These are phyloP conservation scores for Magallana angulata DNA, from an alignment of 1,140 invertebrate genomes.

Conservation along the genomic window DNA sequence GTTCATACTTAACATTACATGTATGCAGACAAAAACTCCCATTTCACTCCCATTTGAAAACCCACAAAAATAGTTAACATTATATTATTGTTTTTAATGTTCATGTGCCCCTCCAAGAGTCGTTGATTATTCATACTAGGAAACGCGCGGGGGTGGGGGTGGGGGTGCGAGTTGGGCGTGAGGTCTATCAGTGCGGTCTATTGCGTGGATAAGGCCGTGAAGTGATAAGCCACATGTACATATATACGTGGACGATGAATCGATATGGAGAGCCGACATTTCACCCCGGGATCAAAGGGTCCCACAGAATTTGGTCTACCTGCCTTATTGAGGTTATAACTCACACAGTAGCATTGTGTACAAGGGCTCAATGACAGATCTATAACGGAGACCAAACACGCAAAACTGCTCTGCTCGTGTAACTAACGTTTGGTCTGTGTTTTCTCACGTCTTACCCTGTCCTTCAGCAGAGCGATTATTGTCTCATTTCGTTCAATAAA, in stretches of 20 bases:
- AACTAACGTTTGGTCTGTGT: not conserved
- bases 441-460: not conserved
- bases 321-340: slow-evolving; percentile 10
- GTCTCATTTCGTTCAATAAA: slow-evolving; percentile 13
- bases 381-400: not conserved
- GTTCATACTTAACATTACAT: no score
- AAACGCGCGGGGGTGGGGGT: no score
- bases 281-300: not conserved
- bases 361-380: not conserved
- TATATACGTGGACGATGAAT: not conserved
- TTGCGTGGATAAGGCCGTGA: no score
- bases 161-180: no score
- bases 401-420: not conserved
- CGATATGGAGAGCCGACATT: not conserved
- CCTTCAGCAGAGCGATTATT: slow-evolving; percentile 10
- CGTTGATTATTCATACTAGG: no score
- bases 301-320: not conserved
- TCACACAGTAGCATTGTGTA: not conserved
- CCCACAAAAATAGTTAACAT: no score
- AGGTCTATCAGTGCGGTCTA: no score
- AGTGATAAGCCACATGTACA: not conserved
- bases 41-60: no score
- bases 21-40: no score
- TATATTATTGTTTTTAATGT: no score
- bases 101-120: no score